Conservation (phyloP, 2,888 invertebrate genomes). For the Operophtera brumata region DNA sequence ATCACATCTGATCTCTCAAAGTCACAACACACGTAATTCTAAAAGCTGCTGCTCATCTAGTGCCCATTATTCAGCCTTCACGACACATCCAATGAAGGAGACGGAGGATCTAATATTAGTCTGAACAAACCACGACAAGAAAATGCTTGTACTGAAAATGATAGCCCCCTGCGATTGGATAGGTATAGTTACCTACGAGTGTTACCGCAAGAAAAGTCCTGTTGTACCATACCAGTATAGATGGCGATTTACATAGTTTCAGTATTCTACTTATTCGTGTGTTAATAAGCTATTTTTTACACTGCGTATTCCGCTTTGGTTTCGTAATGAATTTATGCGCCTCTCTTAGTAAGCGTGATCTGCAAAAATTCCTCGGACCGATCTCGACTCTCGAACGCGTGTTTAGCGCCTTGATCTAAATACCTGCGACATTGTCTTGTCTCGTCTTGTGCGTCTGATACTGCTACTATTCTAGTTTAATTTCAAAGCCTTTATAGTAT, state of each 20-base stretch:
- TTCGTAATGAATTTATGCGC: slow-evolving; percentile 64
- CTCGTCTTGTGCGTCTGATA: slow-evolving; percentile 60
- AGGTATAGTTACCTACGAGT: too few relatives aligned
- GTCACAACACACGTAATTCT: too few relatives aligned
- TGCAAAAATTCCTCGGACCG: slow-evolving; percentile 72
- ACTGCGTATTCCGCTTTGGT: slow-evolving; percentile 51
- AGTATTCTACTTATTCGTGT: slow-evolving; percentile 35
- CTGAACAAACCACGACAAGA: too few relatives aligned
- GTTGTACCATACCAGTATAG: too few relatives aligned
- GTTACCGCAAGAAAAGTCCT: too few relatives aligned
- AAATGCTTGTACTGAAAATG: too few relatives aligned
- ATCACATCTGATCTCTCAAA: too few relatives aligned
- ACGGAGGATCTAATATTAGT: too few relatives aligned
- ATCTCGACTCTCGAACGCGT: slow-evolving; percentile 75
- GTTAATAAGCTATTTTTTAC: slow-evolving; percentile 28
- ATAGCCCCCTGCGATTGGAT: too few relatives aligned
- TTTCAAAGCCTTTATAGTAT: slow-evolving; percentile 31
- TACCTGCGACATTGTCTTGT: slow-evolving; percentile 77
- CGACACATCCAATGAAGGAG: too few relatives aligned
- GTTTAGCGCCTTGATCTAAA: slow-evolving; percentile 80
- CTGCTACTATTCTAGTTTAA: slow-evolving; percentile 48
- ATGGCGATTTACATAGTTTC: slow-evolving; percentile 17
- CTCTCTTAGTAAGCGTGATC: slow-evolving; percentile 62
- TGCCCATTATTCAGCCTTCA: too few relatives aligned
- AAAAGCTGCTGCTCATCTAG: too few relatives aligned